Evolutionary conservation across 2,113 vertebrate genomes (phyloP).

Genomic region (Nannobrachium achirus): DNA sequence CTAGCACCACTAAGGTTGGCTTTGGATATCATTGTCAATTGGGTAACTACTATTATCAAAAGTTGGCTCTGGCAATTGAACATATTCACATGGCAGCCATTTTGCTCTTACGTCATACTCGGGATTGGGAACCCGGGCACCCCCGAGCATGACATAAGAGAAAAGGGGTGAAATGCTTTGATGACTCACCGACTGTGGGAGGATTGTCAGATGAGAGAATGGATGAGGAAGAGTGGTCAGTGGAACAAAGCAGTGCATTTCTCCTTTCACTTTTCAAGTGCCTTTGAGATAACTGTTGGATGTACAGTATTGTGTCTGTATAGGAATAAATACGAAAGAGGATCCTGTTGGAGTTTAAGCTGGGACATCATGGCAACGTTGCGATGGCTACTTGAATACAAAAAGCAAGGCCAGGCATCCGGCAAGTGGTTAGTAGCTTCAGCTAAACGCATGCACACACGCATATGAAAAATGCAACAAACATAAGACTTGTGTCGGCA

Average conservation of each 20-base stretch:
- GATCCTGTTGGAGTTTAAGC: conserved; percentile 43
- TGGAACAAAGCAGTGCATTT: too few relatives aligned
- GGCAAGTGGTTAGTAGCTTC: conserved; percentile 34
- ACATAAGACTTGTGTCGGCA: conserved; percentile 54
- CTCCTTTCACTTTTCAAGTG: too few relatives aligned
- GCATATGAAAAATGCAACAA: conserved; percentile 8
- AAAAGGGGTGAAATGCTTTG: too few relatives aligned
- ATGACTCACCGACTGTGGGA: too few relatives aligned
- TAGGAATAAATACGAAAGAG: conserved; percentile 56
- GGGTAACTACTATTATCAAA: conserved; percentile 19
- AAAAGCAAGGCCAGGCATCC: conserved; percentile 53
- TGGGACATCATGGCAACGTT: conserved; percentile 57
- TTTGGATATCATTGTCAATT: not conserved
- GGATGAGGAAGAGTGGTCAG: too few relatives aligned
- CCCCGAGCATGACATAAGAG: too few relatives aligned
- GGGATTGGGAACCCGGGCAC: too few relatives aligned
- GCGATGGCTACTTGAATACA: conserved; percentile 44
- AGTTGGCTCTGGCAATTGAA: not conserved
- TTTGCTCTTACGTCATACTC: too few relatives aligned
- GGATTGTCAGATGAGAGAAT: too few relatives aligned
- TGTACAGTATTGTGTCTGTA: conserved; percentile 57
- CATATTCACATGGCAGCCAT: too few relatives aligned
- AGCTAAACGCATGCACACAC: conserved; percentile 3
- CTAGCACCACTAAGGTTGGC: too few relatives aligned
- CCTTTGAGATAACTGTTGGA: not conserved